Conservation (phyloP, 2,797 vertebrate genomes). For the Spinus olivaceus region DNA sequence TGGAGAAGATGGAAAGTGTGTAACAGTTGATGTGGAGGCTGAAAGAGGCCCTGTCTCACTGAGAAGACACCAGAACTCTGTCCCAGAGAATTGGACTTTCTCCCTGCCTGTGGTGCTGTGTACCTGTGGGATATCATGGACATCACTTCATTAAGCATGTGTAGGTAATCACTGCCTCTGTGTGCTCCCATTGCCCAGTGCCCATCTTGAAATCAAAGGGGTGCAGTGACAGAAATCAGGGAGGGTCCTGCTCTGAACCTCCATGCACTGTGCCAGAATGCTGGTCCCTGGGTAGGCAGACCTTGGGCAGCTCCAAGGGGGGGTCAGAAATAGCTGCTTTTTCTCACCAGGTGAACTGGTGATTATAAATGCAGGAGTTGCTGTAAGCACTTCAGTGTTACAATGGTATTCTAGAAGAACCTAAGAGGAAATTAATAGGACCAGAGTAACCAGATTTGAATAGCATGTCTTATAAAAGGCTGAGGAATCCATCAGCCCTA, state of each 20-base stretch:
- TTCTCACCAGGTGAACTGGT: background rate
- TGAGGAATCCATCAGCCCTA: conserved; percentile 14
- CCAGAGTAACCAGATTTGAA: background rate
- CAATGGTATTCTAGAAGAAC: background rate
- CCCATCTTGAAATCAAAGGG: background rate
- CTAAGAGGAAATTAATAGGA: conserved; percentile 21
- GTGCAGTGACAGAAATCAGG: background rate
- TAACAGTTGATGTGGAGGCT: background rate
- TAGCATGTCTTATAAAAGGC: background rate
- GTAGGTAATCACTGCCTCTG: background rate
- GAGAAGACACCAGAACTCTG: background rate
- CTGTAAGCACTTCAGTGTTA: background rate
- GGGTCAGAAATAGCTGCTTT: background rate
- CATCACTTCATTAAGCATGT: background rate
- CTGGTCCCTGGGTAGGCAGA: background rate
- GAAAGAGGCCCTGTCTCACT: background rate
- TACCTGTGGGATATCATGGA: background rate
- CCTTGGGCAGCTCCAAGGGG: background rate
- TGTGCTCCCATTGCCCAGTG: background rate
- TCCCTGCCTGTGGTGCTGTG: accelerated
- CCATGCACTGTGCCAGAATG: accelerated
- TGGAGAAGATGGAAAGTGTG: background rate
- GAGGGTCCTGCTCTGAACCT: background rate
- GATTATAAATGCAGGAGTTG: background rate
- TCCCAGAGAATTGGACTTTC: background rate